Evolutionary conservation across 1,140 invertebrate species (phyloP).

Genomic region (Parapsyche elsis): DNA sequence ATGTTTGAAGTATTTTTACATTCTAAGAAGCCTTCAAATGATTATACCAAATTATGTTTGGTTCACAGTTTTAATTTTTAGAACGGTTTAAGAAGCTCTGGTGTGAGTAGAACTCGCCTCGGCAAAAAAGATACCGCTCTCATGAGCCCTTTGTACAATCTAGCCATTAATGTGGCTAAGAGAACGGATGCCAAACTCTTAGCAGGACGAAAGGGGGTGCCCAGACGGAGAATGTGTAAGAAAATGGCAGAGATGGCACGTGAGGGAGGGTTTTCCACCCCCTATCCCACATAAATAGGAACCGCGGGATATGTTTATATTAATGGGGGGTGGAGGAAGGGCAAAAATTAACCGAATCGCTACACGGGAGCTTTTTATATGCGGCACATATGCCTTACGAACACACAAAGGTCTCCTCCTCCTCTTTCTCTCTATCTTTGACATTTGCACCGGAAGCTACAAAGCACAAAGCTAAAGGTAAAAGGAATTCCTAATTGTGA

Average conservation of each 20-base stretch:
- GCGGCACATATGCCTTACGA: too few relatives aligned
- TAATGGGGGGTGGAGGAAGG: conserved; percentile 7
- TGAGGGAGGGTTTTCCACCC: neutral
- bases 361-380: too few relatives aligned
- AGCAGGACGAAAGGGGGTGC: neutral
- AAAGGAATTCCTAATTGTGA: too few relatives aligned
- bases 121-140: conserved; percentile 45
- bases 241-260: neutral
- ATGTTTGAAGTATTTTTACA: too few relatives aligned
- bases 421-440: too few relatives aligned
- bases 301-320: conserved; percentile 38
- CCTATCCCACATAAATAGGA: neutral
- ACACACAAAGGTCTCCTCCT: too few relatives aligned
- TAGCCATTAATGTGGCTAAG: conserved; percentile 48
- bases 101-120: neutral
- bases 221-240: conserved; percentile 6
- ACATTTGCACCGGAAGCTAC: too few relatives aligned
- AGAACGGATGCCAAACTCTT: conserved; percentile 49
- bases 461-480: too few relatives aligned
- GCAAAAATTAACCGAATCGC: neutral
- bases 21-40: neutral
- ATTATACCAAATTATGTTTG: neutral
- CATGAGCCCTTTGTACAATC: conserved; percentile 48
- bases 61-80: neutral
- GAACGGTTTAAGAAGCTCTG: neutral